phyloP scores from a whole-genome alignment of 2,113 vertebrate genomes.

The Oreotrochilus melanogaster region DNA sequence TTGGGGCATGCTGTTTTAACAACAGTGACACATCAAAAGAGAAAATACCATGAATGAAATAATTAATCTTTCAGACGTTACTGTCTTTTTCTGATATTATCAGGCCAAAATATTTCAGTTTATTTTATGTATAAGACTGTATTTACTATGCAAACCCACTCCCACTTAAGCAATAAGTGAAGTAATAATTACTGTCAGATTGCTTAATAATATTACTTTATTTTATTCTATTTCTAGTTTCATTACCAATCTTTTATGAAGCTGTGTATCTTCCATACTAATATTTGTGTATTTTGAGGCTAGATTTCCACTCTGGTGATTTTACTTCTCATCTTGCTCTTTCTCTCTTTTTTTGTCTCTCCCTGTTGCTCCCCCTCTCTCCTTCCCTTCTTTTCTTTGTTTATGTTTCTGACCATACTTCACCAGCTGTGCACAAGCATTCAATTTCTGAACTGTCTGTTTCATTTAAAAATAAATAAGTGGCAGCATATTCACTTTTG shows the following conservation, averaged over 20 bases:
- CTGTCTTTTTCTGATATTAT: not conserved
- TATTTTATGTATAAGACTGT: not conserved
- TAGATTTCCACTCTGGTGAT: not conserved
- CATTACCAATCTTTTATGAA: not conserved
- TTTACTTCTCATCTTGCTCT: not conserved
- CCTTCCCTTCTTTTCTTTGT: not conserved
- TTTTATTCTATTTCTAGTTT: not conserved
- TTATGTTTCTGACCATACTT: not conserved
- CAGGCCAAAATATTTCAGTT: not conserved
- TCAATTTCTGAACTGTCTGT: slow-evolving; percentile 11
- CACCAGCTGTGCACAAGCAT: not conserved
- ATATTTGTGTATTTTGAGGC: not conserved
- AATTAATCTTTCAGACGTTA: not conserved
- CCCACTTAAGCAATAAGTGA: not conserved
- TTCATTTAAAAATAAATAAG: slow-evolving; percentile 37
- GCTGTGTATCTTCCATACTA: not conserved
- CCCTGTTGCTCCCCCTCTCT: not conserved
- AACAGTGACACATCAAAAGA: not conserved
- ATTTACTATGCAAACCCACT: not conserved
- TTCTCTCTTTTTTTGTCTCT: not conserved
- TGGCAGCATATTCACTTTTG: not conserved
- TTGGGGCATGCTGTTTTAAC: slow-evolving; percentile 4
- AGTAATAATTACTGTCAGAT: not conserved
- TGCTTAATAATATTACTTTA: not conserved
- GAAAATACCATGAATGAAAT: not conserved